Conservation (phyloP, 1,140 invertebrate species). For the Idris sp. region DNA sequence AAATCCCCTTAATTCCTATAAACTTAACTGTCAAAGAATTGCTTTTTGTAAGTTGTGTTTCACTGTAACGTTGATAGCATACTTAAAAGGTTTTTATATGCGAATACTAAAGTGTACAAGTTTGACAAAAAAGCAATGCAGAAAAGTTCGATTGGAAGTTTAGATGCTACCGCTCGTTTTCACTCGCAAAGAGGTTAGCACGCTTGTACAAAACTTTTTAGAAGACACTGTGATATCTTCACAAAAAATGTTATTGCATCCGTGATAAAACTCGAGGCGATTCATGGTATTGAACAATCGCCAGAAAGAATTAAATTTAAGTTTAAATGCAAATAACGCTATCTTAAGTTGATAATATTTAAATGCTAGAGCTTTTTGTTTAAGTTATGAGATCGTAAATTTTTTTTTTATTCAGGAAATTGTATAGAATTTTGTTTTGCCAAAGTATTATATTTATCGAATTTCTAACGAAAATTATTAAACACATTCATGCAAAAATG, state of each 20-base stretch:
- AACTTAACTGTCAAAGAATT: constrained; percentile 35
- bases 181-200: constrained; percentile 2
- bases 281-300: constrained; percentile 6
- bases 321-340: no score
- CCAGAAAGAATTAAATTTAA: constrained; percentile 21
- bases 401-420: not conserved
- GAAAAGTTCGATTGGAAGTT: constrained; percentile 41
- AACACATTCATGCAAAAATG: no score
- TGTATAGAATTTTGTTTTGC: no score
- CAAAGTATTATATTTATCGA: no score
- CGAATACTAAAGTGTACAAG: constrained; percentile 51
- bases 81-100: constrained; percentile 44
- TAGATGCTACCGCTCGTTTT: constrained; percentile 27
- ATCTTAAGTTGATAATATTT: constrained; percentile 5
- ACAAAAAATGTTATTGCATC: constrained; percentile 45
- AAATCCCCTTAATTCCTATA: no score
- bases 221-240: constrained; percentile 25
- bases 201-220: constrained; percentile 28
- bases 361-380: constrained; percentile 1
- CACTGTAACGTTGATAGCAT: constrained; percentile 55
- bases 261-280: constrained; percentile 26
- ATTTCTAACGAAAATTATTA: no score
- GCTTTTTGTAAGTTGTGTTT: constrained; percentile 30
- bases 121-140: constrained; percentile 58
- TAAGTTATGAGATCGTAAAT: not conserved